Conservation (phyloP, 2,888 invertebrate species). For the Trachelus iudaicus region DNA sequence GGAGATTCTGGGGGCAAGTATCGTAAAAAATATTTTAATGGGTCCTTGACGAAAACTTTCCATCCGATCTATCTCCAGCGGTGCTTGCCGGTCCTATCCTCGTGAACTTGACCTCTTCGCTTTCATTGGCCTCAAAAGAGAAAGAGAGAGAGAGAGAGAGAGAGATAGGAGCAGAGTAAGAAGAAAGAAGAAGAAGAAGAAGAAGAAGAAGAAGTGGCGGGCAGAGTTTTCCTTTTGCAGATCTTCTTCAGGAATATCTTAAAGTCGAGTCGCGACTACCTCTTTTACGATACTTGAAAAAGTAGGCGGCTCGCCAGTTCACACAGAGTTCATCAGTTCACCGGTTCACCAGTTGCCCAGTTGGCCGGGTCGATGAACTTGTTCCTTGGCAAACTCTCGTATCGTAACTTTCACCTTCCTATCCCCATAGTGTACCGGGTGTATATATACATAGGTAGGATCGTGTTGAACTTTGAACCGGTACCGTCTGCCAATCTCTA, state of each 20-base stretch:
- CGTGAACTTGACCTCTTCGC: slow-evolving; percentile 36
- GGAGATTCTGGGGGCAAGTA: slow-evolving; percentile 23
- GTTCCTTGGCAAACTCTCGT: background rate
- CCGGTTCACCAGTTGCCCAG: background rate
- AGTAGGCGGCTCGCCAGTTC: background rate
- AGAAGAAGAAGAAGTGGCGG: background rate
- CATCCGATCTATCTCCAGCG: slow-evolving; percentile 33
- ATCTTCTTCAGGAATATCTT: background rate
- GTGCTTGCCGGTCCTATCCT: slow-evolving; percentile 20
- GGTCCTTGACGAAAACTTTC: slow-evolving; percentile 40
- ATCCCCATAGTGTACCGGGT: background rate
- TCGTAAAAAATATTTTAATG: slow-evolving; percentile 28
- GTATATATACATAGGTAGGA: background rate
- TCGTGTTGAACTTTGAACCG: background rate
- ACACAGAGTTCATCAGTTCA: background rate
- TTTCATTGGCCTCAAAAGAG: background rate
- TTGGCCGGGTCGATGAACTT: background rate
- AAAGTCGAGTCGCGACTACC: background rate
- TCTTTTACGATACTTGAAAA: background rate
- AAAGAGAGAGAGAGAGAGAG: background rate
- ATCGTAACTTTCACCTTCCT: background rate
- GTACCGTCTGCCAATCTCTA: background rate
- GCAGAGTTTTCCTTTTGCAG: background rate
- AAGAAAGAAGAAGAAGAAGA: background rate
- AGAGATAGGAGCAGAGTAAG: background rate